A percentile compares a stretch with the other conserved stretches of the same genome.
phyloP scores from a whole-genome alignment of 2,797 vertebrate species.

The Chelon auratus region DNA sequence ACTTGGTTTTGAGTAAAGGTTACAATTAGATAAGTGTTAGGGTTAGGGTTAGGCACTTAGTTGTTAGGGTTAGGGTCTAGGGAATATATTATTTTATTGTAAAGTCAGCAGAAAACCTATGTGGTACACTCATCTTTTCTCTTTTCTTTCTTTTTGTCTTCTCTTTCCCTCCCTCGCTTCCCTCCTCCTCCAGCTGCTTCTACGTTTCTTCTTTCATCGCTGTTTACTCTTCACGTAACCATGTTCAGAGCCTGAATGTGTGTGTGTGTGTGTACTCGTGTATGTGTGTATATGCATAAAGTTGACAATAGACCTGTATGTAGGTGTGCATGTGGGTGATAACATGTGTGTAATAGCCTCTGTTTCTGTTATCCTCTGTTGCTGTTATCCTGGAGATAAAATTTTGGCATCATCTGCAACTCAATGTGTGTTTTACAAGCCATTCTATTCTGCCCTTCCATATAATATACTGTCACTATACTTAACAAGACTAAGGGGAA shows the following conservation, averaged over 20 bases:
- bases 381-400: conserved; percentile 19
- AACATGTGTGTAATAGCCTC: background rate
- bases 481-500: too few relatives aligned
- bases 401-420: conserved; percentile 5
- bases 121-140: background rate
- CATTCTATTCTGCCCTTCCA: background rate
- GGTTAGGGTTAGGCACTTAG: too few relatives aligned
- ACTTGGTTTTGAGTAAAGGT: too few relatives aligned
- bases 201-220: conserved; percentile 4
- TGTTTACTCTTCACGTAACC: conserved; percentile 16
- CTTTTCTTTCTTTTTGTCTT: background rate
- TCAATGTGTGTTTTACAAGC: conserved; percentile 3
- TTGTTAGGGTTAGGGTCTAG: too few relatives aligned
- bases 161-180: conserved; percentile 1
- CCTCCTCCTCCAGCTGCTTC: conserved; percentile 7
- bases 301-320: background rate
- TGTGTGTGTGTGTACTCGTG: background rate
- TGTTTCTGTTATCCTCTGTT: background rate
- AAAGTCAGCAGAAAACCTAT: too few relatives aligned
- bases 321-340: background rate
- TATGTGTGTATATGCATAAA: background rate
- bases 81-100: too few relatives aligned
- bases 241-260: background rate
- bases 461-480: too few relatives aligned
- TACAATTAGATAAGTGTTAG: too few relatives aligned